Evolutionary conservation across 2,113 vertebrate species (phyloP).

Genomic region (Myotis yumanensis): DNA sequence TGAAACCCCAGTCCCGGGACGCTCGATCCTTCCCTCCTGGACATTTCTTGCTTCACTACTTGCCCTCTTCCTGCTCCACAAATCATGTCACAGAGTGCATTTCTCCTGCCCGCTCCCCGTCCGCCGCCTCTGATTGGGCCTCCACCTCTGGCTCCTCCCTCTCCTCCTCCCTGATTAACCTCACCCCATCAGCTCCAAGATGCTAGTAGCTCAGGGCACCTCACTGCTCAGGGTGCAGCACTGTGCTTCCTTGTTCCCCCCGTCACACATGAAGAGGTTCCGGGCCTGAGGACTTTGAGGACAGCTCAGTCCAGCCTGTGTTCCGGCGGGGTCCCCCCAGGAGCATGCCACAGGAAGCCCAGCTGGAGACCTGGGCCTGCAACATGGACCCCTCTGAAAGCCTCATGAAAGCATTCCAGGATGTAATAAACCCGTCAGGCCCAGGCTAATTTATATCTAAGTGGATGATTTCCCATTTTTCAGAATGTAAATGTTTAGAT

Average conservation of each 20-base stretch:
- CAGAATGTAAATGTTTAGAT: conserved; percentile 84
- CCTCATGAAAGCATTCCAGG: conserved; percentile 82
- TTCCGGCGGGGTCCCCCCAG: not conserved
- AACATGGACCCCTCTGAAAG: conserved; percentile 71
- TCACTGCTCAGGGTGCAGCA: not conserved
- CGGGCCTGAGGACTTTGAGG: not conserved
- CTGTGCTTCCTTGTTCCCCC: not conserved
- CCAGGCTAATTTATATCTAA: conserved; percentile 80
- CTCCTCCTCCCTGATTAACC: not conserved
- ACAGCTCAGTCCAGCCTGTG: not conserved
- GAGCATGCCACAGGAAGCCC: conserved; percentile 46
- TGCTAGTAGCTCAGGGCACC: not conserved
- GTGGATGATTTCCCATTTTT: conserved; percentile 83
- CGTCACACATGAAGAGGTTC: not conserved
- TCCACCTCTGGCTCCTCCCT: not conserved
- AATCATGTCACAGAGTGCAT: not conserved
- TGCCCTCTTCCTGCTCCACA: not conserved
- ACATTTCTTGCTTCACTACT: not conserved
- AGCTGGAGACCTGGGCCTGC: conserved; percentile 70
- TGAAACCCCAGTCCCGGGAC: not conserved
- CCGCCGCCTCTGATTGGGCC: not conserved
- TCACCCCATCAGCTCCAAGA: not conserved
- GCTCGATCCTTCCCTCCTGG: not conserved
- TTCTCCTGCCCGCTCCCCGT: not conserved
- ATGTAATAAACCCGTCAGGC: conserved; percentile 81